These are phyloP conservation scores for Mesoligia furuncula DNA, from an alignment of 2,888 invertebrate genomes.

Conservation along the genomic window DNA sequence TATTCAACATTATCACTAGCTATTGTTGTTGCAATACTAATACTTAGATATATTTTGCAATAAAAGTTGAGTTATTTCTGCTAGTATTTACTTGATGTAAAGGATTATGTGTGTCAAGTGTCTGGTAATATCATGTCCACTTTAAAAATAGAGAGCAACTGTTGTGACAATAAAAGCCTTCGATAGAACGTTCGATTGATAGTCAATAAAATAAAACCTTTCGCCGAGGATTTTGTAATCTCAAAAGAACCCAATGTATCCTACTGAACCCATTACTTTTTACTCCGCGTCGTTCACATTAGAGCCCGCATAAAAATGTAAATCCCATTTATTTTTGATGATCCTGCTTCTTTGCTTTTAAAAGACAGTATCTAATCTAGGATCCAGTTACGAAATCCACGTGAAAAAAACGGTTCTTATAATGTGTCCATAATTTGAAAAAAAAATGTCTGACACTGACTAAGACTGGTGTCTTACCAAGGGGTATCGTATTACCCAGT, in stretches of 20 bases:
- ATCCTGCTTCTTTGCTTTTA: neutral
- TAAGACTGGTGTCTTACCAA: too few species aligned
- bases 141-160: neutral
- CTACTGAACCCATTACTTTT: neutral
- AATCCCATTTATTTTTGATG: neutral
- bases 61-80: conserved; percentile 37
- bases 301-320: neutral
- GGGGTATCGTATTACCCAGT: too few species aligned
- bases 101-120: conserved; percentile 38
- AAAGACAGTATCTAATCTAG: neutral
- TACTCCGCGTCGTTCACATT: neutral
- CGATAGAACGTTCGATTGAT: neutral
- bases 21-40: conserved; percentile 38
- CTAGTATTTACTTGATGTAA: conserved; percentile 33
- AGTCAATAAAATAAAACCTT: neutral
- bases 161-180: conserved; percentile 2
- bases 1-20: conserved; percentile 46
- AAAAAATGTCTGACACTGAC: too few species aligned
- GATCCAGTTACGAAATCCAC: neutral
- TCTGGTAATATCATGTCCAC: conserved; percentile 7
- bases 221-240: neutral
- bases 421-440: too few species aligned
- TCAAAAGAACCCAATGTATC: neutral
- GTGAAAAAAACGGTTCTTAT: neutral
- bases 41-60: conserved; percentile 55